phyloP scores from a whole-genome alignment of 2,797 vertebrate species.

The Brachyalestes nurse region DNA sequence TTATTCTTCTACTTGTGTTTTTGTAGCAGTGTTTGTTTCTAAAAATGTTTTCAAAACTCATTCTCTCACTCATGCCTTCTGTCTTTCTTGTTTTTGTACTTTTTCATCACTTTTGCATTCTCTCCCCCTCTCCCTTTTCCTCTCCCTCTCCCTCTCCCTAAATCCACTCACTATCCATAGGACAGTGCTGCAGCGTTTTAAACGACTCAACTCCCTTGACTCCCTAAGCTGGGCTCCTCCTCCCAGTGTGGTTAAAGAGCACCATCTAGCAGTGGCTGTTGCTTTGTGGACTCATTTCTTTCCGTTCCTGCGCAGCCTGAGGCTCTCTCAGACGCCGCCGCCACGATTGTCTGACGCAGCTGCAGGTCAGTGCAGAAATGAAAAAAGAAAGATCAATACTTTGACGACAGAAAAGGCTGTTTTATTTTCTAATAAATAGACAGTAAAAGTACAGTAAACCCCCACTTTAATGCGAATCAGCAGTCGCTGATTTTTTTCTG shows the following conservation, averaged over 20 bases:
- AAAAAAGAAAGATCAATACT: constrained; percentile 9
- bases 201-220: constrained; percentile 68
- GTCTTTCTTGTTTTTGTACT: no score
- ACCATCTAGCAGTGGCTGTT: constrained; percentile 92
- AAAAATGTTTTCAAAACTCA: no score
- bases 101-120: neutral
- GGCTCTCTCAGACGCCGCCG: constrained; percentile 87
- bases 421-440: no score
- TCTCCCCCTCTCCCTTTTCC: neutral
- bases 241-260: constrained; percentile 87
- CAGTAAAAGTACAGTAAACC: no score
- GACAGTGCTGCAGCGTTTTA: constrained; percentile 82
- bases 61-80: no score
- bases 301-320: constrained; percentile 88
- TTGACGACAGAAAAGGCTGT: no score
- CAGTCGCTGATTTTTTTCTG: no score
- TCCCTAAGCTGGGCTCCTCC: constrained; percentile 65
- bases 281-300: constrained; percentile 95
- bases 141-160: constrained; percentile 47
- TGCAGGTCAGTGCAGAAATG: constrained; percentile 84
- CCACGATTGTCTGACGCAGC: constrained; percentile 90
- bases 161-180: constrained; percentile 68
- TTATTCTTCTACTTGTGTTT: no score
- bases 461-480: no score
- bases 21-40: no score